phyloP scores from a whole-genome alignment of 1,140 invertebrate species.

The Drosophila virilis region DNA sequence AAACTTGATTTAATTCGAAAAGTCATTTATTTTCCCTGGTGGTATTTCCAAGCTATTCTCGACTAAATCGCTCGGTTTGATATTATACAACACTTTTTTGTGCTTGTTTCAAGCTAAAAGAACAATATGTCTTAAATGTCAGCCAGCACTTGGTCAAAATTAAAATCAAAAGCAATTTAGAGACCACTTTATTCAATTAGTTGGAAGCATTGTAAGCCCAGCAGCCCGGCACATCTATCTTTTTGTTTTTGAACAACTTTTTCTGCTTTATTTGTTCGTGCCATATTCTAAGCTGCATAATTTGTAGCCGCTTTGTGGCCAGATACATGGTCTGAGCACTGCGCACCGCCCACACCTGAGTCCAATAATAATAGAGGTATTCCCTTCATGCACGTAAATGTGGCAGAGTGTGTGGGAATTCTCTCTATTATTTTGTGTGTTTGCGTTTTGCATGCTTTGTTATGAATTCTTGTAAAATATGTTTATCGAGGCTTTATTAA shows the following conservation, averaged over 20 bases:
- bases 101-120: too few species aligned
- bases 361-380: constrained; percentile 49
- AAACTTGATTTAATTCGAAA: too few species aligned
- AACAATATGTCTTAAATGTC: too few species aligned
- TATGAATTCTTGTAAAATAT: constrained; percentile 9
- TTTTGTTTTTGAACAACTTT: constrained; percentile 7
- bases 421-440: constrained; percentile 8
- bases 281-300: constrained; percentile 41
- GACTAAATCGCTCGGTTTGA: too few species aligned
- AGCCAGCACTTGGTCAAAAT: background rate
- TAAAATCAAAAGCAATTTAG: background rate
- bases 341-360: constrained; percentile 66
- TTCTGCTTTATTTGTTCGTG: background rate
- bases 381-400: background rate
- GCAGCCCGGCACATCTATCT: constrained; percentile 61
- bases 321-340: constrained; percentile 38
- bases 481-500: constrained; percentile 23
- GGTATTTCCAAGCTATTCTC: too few species aligned
- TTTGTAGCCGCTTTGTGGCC: constrained; percentile 59
- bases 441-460: constrained; percentile 26
- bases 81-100: too few species aligned
- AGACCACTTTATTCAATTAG: constrained; percentile 36
- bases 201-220: constrained; percentile 18
- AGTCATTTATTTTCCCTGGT: too few species aligned
- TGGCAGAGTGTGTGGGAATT: background rate